Base-by-base conservation (phyloP, 2,113 vertebrate genomes). In the Atherinomorus stipes region DNA sequence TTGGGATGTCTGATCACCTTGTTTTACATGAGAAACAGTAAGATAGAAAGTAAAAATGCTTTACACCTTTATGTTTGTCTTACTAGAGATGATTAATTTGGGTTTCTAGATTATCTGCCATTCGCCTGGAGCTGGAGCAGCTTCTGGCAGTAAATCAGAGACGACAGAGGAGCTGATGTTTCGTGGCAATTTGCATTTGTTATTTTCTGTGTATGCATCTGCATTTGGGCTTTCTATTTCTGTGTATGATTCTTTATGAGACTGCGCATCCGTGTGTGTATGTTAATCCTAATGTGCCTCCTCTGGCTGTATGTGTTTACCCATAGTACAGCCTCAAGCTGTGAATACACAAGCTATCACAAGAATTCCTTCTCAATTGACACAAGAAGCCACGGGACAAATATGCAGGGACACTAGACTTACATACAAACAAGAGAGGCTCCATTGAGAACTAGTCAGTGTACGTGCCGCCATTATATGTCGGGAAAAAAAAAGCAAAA, bases 221-320 rank as follows among this genome's bases (percentile, higher is more conserved):
- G 28, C 21, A 18, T 65, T 70, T 74, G 37, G n/a, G 42, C 28
- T 64, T 76, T 74, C 47, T 76, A 37, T 65, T 47, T 56, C 26
- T 76, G 31, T 76, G 28, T 72, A n/a, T 10, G 63, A 68, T 67
- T 54, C 52, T 77, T 60, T 21, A 9, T 38, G 18, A 37, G 26
- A 28, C 28, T 51, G 51, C 11, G 44, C 28, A 34, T 34, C 4
- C 5, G 31, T 49, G 67, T 25, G 31, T 56, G 61, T 40, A 52
- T 58, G 60, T 76, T 50, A 63, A 75, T 76, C 64, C 60, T 70
- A 73, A 78, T 75, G 67, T 19, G 21, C 26, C 18, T 80, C 76
- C 51, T 79, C 58, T 57, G 64, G 50, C 68, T 64, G 58, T 45
- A 38, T 56, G 65, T 21, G 69, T 72, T 64, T 72, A 61, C 51